Evolutionary conservation across 2,888 invertebrate species (phyloP).

Genomic region (Drosophila histrio): DNA sequence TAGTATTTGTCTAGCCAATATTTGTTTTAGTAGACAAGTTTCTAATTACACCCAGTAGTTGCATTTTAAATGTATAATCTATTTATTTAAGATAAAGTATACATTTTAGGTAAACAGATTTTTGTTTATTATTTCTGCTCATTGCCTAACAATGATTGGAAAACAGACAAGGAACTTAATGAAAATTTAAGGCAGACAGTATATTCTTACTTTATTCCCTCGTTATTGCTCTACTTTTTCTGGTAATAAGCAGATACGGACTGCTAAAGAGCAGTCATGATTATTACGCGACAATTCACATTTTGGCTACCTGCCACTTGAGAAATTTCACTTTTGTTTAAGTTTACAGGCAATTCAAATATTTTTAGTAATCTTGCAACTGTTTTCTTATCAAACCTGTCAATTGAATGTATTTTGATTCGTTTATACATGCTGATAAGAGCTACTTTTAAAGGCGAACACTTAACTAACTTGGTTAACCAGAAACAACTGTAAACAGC

Average conservation of each 20-base stretch:
- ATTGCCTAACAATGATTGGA: not conserved
- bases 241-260: too few relatives aligned
- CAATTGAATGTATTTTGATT: not conserved
- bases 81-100: not conserved
- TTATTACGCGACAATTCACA: not conserved
- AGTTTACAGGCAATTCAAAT: not conserved
- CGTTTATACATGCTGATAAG: slow-evolving; percentile 12
- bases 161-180: not conserved
- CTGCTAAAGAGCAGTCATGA: too few relatives aligned
- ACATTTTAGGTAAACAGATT: not conserved
- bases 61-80: too few relatives aligned
- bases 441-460: not conserved
- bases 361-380: not conserved
- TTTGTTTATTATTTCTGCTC: not conserved
- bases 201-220: not conserved
- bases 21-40: not conserved
- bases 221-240: too few relatives aligned
- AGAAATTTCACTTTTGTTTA: slow-evolving; percentile 2
- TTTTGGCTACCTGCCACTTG: not conserved
- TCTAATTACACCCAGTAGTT: not conserved
- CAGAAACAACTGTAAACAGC: not conserved
- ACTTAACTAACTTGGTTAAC: not conserved
- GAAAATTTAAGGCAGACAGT: not conserved
- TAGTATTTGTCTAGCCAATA: not conserved
- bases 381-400: slow-evolving; percentile 11